A percentile compares a stretch with the other conserved stretches of the same genome.
Conservation (phyloP, 1,140 invertebrate species). For the Brachionus rotundiformis region DNA sequence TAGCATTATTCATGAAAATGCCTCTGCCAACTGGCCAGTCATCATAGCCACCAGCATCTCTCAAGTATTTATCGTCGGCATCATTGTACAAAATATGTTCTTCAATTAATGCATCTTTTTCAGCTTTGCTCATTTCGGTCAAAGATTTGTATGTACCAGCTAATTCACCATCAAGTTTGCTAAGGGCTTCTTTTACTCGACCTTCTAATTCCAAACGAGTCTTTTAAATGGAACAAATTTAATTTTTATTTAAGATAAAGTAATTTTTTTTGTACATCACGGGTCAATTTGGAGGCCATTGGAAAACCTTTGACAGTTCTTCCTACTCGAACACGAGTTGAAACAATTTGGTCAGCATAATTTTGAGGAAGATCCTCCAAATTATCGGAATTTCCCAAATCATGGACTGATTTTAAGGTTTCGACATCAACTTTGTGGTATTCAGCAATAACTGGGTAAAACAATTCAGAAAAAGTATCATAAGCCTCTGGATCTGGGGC, state of each 20-base stretch:
- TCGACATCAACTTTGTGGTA: slow-evolving; percentile 56
- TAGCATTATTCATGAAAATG: slow-evolving; percentile 74
- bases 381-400: slow-evolving; percentile 39
- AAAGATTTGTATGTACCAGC: slow-evolving; percentile 52
- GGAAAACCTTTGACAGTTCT: slow-evolving; percentile 49
- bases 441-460: slow-evolving; percentile 58
- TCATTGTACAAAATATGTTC: slow-evolving; percentile 51
- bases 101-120: slow-evolving; percentile 49
- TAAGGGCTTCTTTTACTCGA: slow-evolving; percentile 33
- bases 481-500: slow-evolving; percentile 56
- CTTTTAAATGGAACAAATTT: too few species aligned
- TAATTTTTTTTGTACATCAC: slow-evolving; percentile 35
- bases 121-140: slow-evolving; percentile 48
- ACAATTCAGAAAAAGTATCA: slow-evolving; percentile 55
- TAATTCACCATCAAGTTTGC: slow-evolving; percentile 45
- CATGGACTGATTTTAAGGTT: slow-evolving; percentile 40
- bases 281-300: slow-evolving; percentile 49
- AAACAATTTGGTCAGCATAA: slow-evolving; percentile 42
- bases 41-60: slow-evolving; percentile 50
- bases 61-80: slow-evolving; percentile 43
- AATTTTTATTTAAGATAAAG: too few species aligned
- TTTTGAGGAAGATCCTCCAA: slow-evolving; percentile 45
- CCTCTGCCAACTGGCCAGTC: slow-evolving; percentile 52
- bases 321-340: slow-evolving; percentile 42
- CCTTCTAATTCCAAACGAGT: slow-evolving; percentile 48